Base-by-base conservation (phyloP, 2,113 vertebrate species). In the Physeter macrocephalus region DNA sequence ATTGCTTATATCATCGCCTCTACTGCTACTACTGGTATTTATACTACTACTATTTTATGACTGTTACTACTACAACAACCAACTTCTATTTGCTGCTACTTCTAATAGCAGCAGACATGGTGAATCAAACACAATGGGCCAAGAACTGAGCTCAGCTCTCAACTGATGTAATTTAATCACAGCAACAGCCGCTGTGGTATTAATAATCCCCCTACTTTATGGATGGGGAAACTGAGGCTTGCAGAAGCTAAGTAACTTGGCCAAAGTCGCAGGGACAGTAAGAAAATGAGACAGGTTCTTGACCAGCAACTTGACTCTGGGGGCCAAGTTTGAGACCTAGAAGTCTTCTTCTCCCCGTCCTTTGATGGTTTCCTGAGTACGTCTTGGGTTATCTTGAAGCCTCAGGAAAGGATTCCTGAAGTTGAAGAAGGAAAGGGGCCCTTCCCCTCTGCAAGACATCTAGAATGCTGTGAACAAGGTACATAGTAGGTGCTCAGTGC, bases 401-500 rank as follows among this genome's bases (percentile, higher is more conserved):
- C 41, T 77, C 84, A 67, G 46, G 84, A 61, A 46, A 49, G 46
- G 12, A 11, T 7, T 64, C 31, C 49, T 49, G 39, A 66, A 29
- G 52, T 3, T 25, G 25, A 34, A 87, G 74, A 67, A 64, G 61
- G 13, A 29, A n/a, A 39, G 5, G 52, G 12, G 27, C 13, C 18
- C 25, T 10, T 10, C 6, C 10, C 41, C 34, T n/a, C 27, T 52
- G 34, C 6, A 36, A 41, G 59, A 34, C 23, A 61, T 20, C 85
- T 83, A 46, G 74, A 41, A 41, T 36, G 82, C 57, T 2, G 6
- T 0, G 61, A 52, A 11, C 21, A 1, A 4, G 2, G 3, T 2
- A 31, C 8, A 0, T 0, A 8, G 49, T 4, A 46, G 71, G 34
- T 15, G 1, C 5, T 46, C n/a, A 1, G 0, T 6, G 8, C 1